Conservation (phyloP, 2,888 invertebrate genomes). For the Hipparchia semele region DNA sequence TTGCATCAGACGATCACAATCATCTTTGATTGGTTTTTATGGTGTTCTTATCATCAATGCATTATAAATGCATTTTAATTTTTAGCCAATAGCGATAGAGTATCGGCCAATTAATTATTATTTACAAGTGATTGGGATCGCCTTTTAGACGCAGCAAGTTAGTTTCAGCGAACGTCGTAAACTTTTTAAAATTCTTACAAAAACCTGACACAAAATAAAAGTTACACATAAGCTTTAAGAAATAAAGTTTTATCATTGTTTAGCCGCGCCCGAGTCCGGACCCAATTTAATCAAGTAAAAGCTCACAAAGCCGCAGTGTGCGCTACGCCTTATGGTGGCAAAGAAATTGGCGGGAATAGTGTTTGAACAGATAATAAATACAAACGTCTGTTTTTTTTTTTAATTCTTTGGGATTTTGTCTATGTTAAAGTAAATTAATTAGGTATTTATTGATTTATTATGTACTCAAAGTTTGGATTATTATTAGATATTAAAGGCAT, state of each 20-base stretch:
- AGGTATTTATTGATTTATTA: no score
- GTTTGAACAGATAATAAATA: conserved; percentile 5
- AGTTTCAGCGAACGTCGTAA: neutral
- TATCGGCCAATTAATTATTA: no score
- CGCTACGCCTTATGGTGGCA: conserved; percentile 35
- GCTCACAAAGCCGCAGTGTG: conserved; percentile 40
- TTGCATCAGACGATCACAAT: no score
- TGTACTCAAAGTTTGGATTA: no score
- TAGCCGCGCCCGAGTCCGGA: conserved; percentile 18
- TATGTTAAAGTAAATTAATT: no score
- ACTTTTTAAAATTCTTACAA: neutral
- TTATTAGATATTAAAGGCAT: no score
- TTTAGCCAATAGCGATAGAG: no score
- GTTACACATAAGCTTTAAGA: conserved; percentile 13
- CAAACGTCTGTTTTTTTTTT: neutral
- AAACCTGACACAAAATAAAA: neutral
- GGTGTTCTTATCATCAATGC: no score
- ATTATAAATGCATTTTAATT: no score
- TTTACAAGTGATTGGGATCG: no score
- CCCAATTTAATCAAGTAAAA: conserved; percentile 37
- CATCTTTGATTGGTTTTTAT: no score
- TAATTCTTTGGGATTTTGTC: neutral
- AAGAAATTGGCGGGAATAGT: conserved; percentile 30
- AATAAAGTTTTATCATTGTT: conserved; percentile 24
- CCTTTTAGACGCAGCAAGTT: no score